A percentile compares a stretch with the other conserved stretches of the same genome.
phyloP scores from a whole-genome alignment of 2,113 vertebrate species.

The Lipophrys pholis region DNA sequence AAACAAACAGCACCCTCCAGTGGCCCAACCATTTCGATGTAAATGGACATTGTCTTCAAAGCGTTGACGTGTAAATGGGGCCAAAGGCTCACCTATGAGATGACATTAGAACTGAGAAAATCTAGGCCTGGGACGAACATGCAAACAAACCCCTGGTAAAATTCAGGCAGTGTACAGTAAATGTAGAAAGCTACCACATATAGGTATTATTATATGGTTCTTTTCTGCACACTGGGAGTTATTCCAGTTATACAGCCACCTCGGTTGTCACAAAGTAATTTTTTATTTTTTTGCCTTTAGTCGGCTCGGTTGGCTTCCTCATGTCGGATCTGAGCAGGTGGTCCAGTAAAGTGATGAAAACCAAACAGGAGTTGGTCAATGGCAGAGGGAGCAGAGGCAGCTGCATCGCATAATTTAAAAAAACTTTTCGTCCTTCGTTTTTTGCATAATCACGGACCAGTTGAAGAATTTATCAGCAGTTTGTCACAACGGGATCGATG shows the following conservation, averaged over 20 bases:
- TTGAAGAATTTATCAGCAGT: slow-evolving; percentile 49
- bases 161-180: background rate
- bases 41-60: no score
- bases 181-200: no score
- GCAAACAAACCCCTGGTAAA: background rate
- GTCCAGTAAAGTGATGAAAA: slow-evolving; percentile 39
- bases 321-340: slow-evolving; percentile 37
- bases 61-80: no score
- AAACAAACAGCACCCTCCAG: no score
- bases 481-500: slow-evolving; percentile 21
- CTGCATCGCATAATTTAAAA: slow-evolving; percentile 41
- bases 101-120: no score
- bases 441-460: slow-evolving; percentile 41
- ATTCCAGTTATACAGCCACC: no score
- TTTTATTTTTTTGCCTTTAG: background rate
- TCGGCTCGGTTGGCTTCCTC: background rate
- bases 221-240: no score
- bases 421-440: background rate
- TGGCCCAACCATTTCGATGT: no score
- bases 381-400: slow-evolving; percentile 38
- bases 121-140: no score
- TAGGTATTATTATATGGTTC: no score
- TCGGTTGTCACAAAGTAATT: no score
- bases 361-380: slow-evolving; percentile 23
- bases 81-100: no score